phyloP scores from a whole-genome alignment of 2,888 invertebrate species.

The Lasioglossum malachurum region DNA sequence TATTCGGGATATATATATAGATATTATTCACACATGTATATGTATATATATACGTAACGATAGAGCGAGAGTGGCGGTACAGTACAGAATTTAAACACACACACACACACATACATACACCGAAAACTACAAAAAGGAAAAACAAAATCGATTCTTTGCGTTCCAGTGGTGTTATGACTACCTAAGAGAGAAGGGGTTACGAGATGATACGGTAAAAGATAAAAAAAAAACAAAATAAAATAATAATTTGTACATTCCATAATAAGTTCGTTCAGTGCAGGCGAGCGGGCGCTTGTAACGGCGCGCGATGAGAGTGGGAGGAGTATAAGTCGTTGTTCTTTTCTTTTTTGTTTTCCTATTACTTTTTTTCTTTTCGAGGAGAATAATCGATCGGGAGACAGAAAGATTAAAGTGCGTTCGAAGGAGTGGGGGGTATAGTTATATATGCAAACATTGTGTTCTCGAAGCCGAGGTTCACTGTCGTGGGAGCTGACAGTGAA shows the following conservation, averaged over 20 bases:
- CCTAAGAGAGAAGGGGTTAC: slow-evolving; percentile 62
- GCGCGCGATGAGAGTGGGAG: slow-evolving; percentile 12
- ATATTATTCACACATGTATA: neutral
- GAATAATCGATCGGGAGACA: neutral
- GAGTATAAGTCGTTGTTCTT: slow-evolving; percentile 16
- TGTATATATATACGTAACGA: slow-evolving; percentile 32
- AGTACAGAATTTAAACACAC: slow-evolving; percentile 37
- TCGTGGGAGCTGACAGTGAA: slow-evolving; percentile 66
- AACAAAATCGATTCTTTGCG: slow-evolving; percentile 55
- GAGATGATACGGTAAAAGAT: slow-evolving; percentile 73
- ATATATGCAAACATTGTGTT: neutral
- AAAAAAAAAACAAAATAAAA: slow-evolving; percentile 69
- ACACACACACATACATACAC: neutral
- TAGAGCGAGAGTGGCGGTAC: slow-evolving; percentile 21
- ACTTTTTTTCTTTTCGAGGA: neutral
- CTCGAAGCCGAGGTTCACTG: slow-evolving; percentile 26
- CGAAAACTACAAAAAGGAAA: neutral
- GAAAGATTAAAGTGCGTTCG: slow-evolving; percentile 14
- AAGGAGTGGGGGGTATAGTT: slow-evolving; percentile 15
- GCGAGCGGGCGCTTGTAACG: slow-evolving; percentile 71
- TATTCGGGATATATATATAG: slow-evolving; percentile 37
- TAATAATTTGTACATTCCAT: slow-evolving; percentile 93
- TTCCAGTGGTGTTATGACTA: slow-evolving; percentile 66
- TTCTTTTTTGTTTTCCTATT: neutral
- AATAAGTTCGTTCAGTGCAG: slow-evolving; percentile 87